These are phyloP conservation scores for Sarcophaga variegata DNA, from an alignment of 2,888 invertebrate genomes.

Conservation along the genomic window DNA sequence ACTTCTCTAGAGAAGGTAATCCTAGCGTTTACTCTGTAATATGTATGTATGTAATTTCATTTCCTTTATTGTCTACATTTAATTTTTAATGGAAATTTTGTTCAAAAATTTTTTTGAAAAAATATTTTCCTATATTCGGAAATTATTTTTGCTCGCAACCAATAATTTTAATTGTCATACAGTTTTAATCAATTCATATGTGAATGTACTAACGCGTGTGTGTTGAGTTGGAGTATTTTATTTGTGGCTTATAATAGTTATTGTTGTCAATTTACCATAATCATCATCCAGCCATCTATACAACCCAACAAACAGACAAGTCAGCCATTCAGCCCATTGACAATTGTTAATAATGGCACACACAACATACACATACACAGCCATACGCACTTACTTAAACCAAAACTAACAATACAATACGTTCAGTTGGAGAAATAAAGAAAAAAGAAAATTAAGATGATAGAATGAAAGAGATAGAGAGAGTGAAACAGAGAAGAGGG, in stretches of 20 bases:
- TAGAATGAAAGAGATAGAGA: neutral
- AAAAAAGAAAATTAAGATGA: neutral
- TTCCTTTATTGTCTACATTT: too few relatives aligned
- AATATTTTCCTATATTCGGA: neutral
- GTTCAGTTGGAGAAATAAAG: neutral
- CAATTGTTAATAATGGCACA: conserved; percentile 35
- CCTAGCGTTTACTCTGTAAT: too few relatives aligned
- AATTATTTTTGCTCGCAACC: neutral
- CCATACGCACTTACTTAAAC: neutral
- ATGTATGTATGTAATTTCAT: too few relatives aligned
- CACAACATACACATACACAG: conserved; percentile 4
- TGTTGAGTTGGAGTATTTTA: conserved; percentile 22
- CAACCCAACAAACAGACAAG: conserved; percentile 13
- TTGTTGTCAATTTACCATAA: conserved; percentile 55
- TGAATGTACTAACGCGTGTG: neutral
- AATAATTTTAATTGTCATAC: neutral
- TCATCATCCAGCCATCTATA: conserved; percentile 37
- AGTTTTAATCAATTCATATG: conserved; percentile 29
- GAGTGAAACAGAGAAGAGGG: neutral
- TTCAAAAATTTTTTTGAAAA: neutral
- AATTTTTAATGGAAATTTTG: too few relatives aligned
- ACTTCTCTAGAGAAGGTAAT: too few relatives aligned
- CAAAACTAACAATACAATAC: conserved; percentile 10
- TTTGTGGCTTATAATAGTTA: conserved; percentile 51
- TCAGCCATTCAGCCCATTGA: conserved; percentile 40